Evolutionary conservation across 2,797 vertebrate species (phyloP), one percentile per base, ranked within the genome.

Genomic region (Coccyzus lansbergi): DNA sequence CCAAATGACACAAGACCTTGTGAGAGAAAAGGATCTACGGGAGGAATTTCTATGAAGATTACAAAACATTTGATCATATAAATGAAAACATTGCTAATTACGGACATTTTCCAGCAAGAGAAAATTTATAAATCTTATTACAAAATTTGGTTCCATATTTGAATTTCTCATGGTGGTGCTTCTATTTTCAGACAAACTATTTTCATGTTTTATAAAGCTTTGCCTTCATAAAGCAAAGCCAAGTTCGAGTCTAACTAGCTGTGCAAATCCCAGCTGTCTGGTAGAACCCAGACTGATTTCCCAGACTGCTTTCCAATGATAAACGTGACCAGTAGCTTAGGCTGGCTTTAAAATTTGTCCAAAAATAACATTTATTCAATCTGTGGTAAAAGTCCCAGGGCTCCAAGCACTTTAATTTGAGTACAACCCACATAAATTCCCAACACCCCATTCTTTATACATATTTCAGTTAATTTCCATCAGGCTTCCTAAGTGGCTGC

Each of bases 351-450:
- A 93, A 94, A 81, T 59, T 78, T 78, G 36, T 83, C 80, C 93
- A 96, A 85, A 94, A 96, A 91, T 38, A 96, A 90, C 74, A 90
- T 74, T 82, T 88, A 69, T 68, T 58, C 75, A 68, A 76, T 49
- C 63, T 63, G 18, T 0, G 8, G 83, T 16, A 86, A 77, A 83
- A 96, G 72, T n/a, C 88, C 84, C 52, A 82, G 55, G 46, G 76
- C 59, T 31, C 14, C 72, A 76, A 40, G 87, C 48, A 90, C 77
- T 94, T 88, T 15, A 79, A 65, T 90, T 86, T 76, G 40, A 56
- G 44, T 42, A 36, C 24, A 74, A 81, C 12, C 44, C 83, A 86
- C 77, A 91, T 70, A 92, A 88, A 70, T 79, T 90, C 88, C 92
- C 75, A 93, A 74, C 90, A 88, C 26, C 15, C 59, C 49, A 80